These are phyloP conservation scores for Cairina moschata DNA, from an alignment of 2,113 vertebrate genomes.

Conservation along the genomic window DNA sequence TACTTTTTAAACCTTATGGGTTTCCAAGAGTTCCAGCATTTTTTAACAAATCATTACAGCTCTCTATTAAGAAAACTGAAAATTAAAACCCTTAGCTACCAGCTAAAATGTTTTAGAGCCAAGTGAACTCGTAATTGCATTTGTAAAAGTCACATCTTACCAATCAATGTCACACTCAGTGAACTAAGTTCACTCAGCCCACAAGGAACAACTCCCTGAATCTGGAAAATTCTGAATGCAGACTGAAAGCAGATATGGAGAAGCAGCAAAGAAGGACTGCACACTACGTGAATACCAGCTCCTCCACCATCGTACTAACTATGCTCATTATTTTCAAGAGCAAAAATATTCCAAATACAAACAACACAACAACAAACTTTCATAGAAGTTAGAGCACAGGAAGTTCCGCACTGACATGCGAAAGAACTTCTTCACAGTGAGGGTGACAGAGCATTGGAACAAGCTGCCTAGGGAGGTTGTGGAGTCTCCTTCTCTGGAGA, in stretches of 20 bases:
- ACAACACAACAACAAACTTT: background rate
- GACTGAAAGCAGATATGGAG: background rate
- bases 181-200: background rate
- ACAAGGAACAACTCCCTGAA: background rate
- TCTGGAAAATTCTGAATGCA: background rate
- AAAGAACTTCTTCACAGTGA: too few relatives aligned
- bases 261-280: background rate
- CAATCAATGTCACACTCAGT: background rate
- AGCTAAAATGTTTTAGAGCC: slow-evolving; percentile 13
- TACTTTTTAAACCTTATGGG: slow-evolving; percentile 5
- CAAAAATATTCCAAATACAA: background rate
- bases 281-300: background rate
- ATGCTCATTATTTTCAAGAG: background rate
- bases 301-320: background rate
- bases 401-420: too few relatives aligned
- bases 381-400: background rate
- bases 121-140: slow-evolving; percentile 1
- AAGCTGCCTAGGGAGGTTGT: too few relatives aligned
- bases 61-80: slow-evolving; percentile 11
- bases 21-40: background rate
- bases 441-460: too few relatives aligned
- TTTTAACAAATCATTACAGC: background rate
- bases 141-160: slow-evolving; percentile 17
- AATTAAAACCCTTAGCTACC: background rate
- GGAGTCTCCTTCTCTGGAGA: too few relatives aligned